These are phyloP conservation scores for Verasper variegatus DNA, from an alignment of 2,113 vertebrate species.

Conservation along the genomic window DNA sequence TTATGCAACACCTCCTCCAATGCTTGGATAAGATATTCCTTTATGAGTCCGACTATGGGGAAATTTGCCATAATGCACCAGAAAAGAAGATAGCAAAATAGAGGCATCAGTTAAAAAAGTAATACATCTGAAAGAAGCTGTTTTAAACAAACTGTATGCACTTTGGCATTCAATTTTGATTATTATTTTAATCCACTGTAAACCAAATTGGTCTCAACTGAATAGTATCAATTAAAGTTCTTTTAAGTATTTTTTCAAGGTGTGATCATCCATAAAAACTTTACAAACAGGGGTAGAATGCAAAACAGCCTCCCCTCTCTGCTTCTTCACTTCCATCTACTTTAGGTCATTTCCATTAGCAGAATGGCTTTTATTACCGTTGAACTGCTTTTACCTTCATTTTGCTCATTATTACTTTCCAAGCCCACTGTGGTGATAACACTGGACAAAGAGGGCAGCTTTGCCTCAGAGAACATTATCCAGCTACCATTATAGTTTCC, in stretches of 20 bases:
- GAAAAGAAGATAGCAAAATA: no score
- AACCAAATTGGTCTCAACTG: not conserved
- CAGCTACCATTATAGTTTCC: conserved; percentile 25
- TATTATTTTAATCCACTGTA: not conserved
- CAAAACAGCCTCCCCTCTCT: not conserved
- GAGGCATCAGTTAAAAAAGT: no score
- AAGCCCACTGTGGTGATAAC: conserved; percentile 17
- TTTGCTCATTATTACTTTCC: conserved; percentile 40
- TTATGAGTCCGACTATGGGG: no score
- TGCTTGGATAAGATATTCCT: not conserved
- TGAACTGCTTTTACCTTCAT: conserved; percentile 40
- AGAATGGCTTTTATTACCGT: conserved; percentile 27
- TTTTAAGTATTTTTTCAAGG: not conserved
- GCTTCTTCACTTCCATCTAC: not conserved
- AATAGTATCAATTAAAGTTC: not conserved
- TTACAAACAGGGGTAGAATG: not conserved
- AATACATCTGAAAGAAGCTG: no score
- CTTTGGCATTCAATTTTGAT: not conserved
- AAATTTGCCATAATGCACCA: no score
- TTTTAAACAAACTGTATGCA: not conserved
- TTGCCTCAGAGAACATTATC: conserved; percentile 38
- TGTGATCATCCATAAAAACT: not conserved
- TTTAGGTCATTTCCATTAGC: conserved; percentile 47
- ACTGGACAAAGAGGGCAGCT: conserved; percentile 42
- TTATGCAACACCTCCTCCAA: not conserved